Conservation (phyloP, 2,113 vertebrate genomes). For the Galemys pyrenaicus region DNA sequence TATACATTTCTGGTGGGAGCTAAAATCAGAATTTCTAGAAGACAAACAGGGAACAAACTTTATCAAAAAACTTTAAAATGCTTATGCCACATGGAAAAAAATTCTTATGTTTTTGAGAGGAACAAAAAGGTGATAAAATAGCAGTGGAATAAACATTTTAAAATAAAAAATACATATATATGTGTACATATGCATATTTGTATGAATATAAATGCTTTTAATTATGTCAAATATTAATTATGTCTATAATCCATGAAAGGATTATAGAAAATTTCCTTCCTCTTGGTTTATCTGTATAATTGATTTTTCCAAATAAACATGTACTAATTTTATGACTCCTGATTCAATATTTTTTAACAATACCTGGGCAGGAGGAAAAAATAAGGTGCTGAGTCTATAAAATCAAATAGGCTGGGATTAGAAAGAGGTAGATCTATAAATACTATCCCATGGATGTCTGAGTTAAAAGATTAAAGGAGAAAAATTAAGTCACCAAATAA, state of each 20-base stretch:
- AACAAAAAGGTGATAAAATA: neutral
- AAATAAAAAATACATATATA: neutral
- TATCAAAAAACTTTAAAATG: slow-evolving; percentile 6
- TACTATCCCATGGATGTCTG: neutral
- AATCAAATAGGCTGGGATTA: neutral
- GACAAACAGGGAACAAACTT: neutral
- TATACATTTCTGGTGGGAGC: neutral
- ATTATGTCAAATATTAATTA: neutral
- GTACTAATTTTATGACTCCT: neutral
- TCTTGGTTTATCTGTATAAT: neutral
- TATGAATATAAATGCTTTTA: neutral
- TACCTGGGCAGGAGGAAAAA: neutral
- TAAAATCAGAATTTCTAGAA: slow-evolving; percentile 17
- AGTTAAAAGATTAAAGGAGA: neutral
- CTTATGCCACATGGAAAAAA: neutral
- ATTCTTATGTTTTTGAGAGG: neutral
- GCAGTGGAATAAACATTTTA: neutral
- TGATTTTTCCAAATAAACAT: neutral
- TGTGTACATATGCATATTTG: neutral
- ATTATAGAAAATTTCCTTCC: neutral
- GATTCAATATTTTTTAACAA: neutral
- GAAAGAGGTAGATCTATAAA: neutral
- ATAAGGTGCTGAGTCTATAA: neutral
- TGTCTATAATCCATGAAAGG: neutral
- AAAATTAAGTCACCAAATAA: neutral